A percentile compares a stretch with the other conserved stretches of the same genome.
Evolutionary conservation across 2,113 vertebrate genomes (phyloP).

Genomic region (Vombatus ursinus): DNA sequence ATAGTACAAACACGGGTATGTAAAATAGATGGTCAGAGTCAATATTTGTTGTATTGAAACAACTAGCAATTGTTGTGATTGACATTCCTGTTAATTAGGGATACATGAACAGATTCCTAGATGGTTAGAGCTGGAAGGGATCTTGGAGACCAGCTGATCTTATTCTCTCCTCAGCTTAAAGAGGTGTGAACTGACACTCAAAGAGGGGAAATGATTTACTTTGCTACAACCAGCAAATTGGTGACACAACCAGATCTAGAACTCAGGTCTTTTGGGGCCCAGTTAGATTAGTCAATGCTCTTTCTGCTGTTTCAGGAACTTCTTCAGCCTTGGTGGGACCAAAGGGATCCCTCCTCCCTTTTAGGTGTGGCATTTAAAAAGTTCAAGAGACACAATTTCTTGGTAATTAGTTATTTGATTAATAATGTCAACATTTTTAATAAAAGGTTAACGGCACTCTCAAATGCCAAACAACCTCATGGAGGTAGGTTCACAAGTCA

Average conservation of each 20-base stretch:
- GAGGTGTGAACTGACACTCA: neutral
- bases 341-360: neutral
- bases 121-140: neutral
- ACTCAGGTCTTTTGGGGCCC: neutral
- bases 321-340: neutral
- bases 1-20: constrained; percentile 72
- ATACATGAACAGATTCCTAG: constrained; percentile 32
- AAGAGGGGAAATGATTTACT: neutral
- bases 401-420: neutral
- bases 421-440: neutral
- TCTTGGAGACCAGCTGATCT: constrained; percentile 12
- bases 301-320: neutral
- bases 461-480: neutral
- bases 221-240: neutral
- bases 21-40: constrained; percentile 56
- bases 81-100: constrained; percentile 41
- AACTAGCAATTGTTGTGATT: constrained; percentile 25
- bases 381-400: neutral
- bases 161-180: neutral
- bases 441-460: neutral
- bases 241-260: neutral
- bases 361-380: neutral
- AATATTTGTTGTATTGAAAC: constrained; percentile 55
- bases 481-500: neutral
- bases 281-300: neutral